phyloP scores from a whole-genome alignment of 2,797 vertebrate species.

The Lacerta agilis region DNA sequence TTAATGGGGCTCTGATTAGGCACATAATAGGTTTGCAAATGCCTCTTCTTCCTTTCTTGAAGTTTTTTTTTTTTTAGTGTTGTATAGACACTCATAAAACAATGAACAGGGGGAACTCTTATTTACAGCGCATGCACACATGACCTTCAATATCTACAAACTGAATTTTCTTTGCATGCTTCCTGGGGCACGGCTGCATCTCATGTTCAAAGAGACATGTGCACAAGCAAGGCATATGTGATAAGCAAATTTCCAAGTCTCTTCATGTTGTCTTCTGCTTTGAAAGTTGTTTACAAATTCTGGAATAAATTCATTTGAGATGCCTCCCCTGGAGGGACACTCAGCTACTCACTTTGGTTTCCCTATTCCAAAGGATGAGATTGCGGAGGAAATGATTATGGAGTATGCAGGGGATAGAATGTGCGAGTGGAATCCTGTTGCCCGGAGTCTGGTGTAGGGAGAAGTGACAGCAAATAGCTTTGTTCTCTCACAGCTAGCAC shows the following conservation, averaged over 20 bases:
- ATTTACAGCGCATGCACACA: not conserved
- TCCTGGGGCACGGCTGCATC: not conserved
- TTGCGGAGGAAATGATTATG: not conserved
- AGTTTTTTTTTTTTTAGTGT: not conserved
- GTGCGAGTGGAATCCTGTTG: not conserved
- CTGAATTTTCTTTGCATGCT: not conserved
- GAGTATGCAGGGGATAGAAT: not conserved
- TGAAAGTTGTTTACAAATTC: conserved; percentile 10
- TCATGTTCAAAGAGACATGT: not conserved
- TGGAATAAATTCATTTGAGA: not conserved
- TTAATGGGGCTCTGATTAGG: not conserved
- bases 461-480: not conserved
- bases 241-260: not conserved
- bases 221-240: not conserved
- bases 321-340: not conserved
- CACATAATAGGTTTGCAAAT: not conserved
- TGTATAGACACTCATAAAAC: not conserved
- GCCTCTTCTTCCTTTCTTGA: not conserved
- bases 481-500: not conserved
- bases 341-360: not conserved
- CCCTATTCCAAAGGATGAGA: not conserved
- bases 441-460: too few relatives aligned
- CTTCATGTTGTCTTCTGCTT: conserved; percentile 18
- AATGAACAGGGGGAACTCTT: not conserved
- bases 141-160: not conserved